Evolutionary conservation across 2,113 vertebrate species (phyloP).

Genomic region (Stegastes partitus): DNA sequence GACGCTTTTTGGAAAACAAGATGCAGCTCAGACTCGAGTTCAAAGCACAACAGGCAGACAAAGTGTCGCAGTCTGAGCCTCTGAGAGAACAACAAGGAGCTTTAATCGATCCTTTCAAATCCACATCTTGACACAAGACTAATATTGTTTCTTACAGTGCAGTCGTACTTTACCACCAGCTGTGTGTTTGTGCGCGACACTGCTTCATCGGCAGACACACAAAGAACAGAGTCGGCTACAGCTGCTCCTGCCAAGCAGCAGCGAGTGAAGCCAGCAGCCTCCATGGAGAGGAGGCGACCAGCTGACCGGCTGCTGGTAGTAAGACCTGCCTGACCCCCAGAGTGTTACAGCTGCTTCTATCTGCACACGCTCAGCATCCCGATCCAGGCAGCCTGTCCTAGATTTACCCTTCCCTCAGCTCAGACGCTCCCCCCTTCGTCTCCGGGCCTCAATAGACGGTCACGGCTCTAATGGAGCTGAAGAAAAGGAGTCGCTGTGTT

Average conservation of each 20-base stretch:
- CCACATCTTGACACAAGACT: neutral
- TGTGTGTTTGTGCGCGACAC: conserved; percentile 7
- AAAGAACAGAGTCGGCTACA: conserved; percentile 36
- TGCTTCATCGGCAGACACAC: conserved; percentile 5
- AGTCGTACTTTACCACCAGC: conserved; percentile 1
- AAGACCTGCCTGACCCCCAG: conserved; percentile 1
- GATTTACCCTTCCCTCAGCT: no score
- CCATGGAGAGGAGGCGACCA: conserved; percentile 1
- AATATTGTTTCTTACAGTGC: neutral
- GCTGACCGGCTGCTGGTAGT: conserved; percentile 10
- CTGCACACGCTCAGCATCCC: neutral
- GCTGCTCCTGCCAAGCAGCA: conserved; percentile 28
- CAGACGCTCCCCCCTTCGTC: neutral
- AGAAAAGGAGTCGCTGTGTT: conserved; percentile 10
- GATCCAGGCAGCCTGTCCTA: neutral
- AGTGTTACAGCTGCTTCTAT: no score
- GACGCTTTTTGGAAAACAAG: no score
- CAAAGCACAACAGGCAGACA: no score
- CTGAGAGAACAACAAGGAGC: no score
- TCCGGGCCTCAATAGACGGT: neutral
- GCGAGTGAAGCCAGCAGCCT: conserved; percentile 11
- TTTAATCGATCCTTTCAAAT: neutral
- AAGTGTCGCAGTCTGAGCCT: no score
- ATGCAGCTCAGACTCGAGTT: no score
- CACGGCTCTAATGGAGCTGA: neutral